Evolutionary conservation across 92 coral and sea anemone genomes (phyloP).

Genomic region (Paragorgia papillata): DNA sequence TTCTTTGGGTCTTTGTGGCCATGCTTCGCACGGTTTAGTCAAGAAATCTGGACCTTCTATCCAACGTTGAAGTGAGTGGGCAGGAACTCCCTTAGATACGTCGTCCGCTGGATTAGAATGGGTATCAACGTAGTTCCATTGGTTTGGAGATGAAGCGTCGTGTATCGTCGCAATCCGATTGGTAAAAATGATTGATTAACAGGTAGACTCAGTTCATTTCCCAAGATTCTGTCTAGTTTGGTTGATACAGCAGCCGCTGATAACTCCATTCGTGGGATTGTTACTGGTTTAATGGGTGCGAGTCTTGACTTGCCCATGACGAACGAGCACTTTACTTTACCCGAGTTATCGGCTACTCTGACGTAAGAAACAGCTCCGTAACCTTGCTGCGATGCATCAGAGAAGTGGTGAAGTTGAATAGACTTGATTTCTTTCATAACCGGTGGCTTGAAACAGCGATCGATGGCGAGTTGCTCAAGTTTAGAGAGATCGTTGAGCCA

Average conservation of each 20-base stretch:
- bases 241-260: constrained; percentile 56
- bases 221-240: constrained; percentile 42
- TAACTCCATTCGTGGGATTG: no score
- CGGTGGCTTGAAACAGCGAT: constrained; percentile 57
- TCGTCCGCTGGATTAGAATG: constrained; percentile 68
- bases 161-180: constrained; percentile 59
- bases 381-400: constrained; percentile 47
- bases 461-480: constrained; percentile 36
- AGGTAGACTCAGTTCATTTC: constrained; percentile 35
- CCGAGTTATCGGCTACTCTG: constrained; percentile 20
- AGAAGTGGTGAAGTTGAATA: constrained; percentile 56
- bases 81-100: constrained; percentile 60
- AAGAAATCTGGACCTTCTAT: constrained; percentile 55
- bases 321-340: constrained; percentile 34
- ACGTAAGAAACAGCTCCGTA: constrained; percentile 54
- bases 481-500: constrained; percentile 55
- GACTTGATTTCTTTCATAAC: constrained; percentile 37
- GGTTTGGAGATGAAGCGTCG: constrained; percentile 51
- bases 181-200: constrained; percentile 47
- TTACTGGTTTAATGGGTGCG: constrained; percentile 41
- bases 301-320: no score
- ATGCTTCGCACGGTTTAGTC: constrained; percentile 36
- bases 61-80: constrained; percentile 53
- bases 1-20: constrained; percentile 61
- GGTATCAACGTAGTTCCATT: constrained; percentile 69